Evolutionary conservation across 2,888 invertebrate genomes (phyloP).

Genomic region (Xanthia icteritia): DNA sequence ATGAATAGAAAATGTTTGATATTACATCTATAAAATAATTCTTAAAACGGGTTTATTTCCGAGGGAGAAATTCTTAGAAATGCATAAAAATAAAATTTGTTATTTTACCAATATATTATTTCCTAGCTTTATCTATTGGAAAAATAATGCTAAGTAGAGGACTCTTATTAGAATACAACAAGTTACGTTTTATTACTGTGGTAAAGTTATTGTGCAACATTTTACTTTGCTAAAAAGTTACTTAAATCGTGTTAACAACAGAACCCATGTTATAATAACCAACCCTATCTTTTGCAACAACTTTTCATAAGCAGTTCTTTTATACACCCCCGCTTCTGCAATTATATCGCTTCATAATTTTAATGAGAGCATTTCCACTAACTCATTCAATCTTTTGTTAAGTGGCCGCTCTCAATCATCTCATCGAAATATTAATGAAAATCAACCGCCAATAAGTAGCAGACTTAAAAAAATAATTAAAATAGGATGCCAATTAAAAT

Average conservation of each 20-base stretch:
- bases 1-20: conserved; percentile 3
- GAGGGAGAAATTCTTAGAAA: neutral
- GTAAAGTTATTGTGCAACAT: too few relatives aligned
- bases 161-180: neutral
- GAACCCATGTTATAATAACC: neutral
- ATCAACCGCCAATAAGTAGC: conserved; percentile 65
- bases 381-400: conserved; percentile 41
- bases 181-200: neutral
- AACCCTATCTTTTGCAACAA: neutral
- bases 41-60: neutral
- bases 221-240: neutral
- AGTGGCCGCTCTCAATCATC: conserved; percentile 52
- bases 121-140: too few relatives aligned
- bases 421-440: conserved; percentile 65
- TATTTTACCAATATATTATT: neutral
- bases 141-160: neutral
- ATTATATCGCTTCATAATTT: conserved; percentile 33
- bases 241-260: neutral
- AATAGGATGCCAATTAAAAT: conserved; percentile 87
- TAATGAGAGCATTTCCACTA: conserved; percentile 48
- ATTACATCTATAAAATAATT: neutral
- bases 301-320: neutral
- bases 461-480: conserved; percentile 69
- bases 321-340: neutral
- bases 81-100: neutral